These are phyloP conservation scores for Gallinago undulata DNA, from an alignment of 2,113 vertebrate species.

Conservation along the genomic window DNA sequence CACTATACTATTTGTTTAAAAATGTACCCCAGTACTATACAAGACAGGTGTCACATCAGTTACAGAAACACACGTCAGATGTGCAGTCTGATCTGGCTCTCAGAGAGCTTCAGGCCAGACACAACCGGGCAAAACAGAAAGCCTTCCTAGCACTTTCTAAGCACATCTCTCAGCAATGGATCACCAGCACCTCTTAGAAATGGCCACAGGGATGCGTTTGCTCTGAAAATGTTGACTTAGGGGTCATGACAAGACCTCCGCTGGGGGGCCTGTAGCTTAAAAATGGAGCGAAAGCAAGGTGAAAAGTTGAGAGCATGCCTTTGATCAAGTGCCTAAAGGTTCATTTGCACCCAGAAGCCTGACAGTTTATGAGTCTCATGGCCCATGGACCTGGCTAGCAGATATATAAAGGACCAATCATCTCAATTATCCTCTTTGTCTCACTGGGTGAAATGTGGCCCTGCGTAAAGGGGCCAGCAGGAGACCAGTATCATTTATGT, in stretches of 20 bases:
- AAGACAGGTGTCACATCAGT: conserved; percentile 35
- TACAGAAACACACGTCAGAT: conserved; percentile 6
- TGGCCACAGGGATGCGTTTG: conserved; percentile 17
- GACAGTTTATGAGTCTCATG: neutral
- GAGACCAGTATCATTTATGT: neutral
- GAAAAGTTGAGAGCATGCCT: neutral
- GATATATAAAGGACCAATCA: neutral
- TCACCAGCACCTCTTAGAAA: conserved; percentile 37
- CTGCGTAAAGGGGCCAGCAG: neutral
- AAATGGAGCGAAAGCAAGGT: neutral
- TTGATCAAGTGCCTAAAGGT: neutral
- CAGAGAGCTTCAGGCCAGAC: neutral
- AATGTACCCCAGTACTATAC: neutral
- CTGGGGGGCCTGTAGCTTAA: neutral
- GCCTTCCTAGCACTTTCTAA: neutral
- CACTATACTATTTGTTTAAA: neutral
- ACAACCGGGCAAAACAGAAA: neutral
- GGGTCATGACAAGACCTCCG: neutral
- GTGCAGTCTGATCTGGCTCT: neutral
- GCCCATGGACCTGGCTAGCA: neutral
- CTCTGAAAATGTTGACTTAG: conserved; percentile 57
- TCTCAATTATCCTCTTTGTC: neutral
- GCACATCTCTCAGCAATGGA: neutral
- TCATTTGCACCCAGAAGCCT: neutral
- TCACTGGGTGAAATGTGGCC: neutral